These are phyloP conservation scores for Synergus gifuensis DNA, from an alignment of 2,888 invertebrate species.

Conservation along the genomic window DNA sequence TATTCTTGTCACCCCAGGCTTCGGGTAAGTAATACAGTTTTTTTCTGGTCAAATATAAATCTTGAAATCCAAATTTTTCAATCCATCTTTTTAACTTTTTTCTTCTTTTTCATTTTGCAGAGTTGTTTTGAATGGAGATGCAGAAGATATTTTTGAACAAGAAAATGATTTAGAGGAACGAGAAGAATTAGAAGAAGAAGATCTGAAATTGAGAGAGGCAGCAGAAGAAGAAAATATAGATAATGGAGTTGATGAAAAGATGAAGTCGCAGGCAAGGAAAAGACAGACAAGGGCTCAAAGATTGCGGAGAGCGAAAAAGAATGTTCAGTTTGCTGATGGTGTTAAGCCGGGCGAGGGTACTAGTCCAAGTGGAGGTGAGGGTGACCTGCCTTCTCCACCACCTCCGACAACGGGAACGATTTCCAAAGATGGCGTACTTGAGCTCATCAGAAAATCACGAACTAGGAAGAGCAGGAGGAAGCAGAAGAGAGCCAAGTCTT, in stretches of 20 bases:
- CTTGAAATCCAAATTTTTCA: too few relatives aligned
- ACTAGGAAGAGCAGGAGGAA: conserved; percentile 79
- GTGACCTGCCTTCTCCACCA: conserved; percentile 82
- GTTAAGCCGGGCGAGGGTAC: conserved; percentile 81
- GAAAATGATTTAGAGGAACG: conserved; percentile 56
- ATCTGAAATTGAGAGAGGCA: conserved; percentile 54
- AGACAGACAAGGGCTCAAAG: conserved; percentile 42
- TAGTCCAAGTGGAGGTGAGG: conserved; percentile 81
- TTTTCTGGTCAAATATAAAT: background rate
- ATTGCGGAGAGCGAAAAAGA: conserved; percentile 71
- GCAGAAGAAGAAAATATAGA: conserved; percentile 49
- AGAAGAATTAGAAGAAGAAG: conserved; percentile 58
- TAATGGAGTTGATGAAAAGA: conserved; percentile 45
- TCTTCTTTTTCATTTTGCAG: conserved; percentile 54
- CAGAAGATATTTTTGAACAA: conserved; percentile 58
- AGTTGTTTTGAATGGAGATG: conserved; percentile 68
- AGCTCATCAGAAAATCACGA: conserved; percentile 65
- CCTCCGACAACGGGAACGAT: conserved; percentile 74
- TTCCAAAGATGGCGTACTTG: conserved; percentile 61
- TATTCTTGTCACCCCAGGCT: conserved; percentile 80
- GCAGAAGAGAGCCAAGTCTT: conserved; percentile 79
- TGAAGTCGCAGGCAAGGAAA: conserved; percentile 4
- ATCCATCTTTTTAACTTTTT: too few relatives aligned
- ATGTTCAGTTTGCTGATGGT: conserved; percentile 82
- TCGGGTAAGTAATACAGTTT: conserved; percentile 73